Conservation (phyloP, 2,888 invertebrate genomes). For the Latheticus oryzae region DNA sequence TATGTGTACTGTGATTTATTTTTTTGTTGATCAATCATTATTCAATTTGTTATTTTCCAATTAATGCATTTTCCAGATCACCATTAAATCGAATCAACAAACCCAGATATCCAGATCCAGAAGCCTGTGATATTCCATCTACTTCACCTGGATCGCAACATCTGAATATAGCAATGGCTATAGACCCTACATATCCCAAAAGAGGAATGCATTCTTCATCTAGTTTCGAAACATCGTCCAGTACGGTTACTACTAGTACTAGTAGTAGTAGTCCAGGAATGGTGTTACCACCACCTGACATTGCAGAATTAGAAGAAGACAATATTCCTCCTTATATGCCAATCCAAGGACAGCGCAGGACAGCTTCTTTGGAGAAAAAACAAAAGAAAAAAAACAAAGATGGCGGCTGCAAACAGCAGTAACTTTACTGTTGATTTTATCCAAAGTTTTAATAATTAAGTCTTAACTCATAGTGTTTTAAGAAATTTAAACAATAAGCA, state of each 20-base stretch:
- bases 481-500: not conserved
- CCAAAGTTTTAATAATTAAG: slow-evolving; percentile 20
- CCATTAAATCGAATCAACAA: slow-evolving; percentile 58
- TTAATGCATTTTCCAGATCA: slow-evolving; percentile 46
- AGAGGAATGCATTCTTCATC: slow-evolving; percentile 54
- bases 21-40: too few species aligned
- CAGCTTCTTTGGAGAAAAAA: slow-evolving; percentile 73
- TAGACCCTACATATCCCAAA: slow-evolving; percentile 74
- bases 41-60: too few species aligned
- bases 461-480: not conserved
- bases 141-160: slow-evolving; percentile 60
- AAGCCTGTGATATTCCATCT: slow-evolving; percentile 49
- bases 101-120: slow-evolving; percentile 61
- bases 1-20: too few species aligned
- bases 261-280: slow-evolving; percentile 61
- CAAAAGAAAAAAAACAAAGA: slow-evolving; percentile 63
- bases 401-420: slow-evolving; percentile 63
- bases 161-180: slow-evolving; percentile 74
- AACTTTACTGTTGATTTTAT: slow-evolving; percentile 37
- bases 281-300: slow-evolving; percentile 56
- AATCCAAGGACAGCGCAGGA: slow-evolving; percentile 79
- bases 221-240: slow-evolving; percentile 61
- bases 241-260: slow-evolving; percentile 59
- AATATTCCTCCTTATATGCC: slow-evolving; percentile 81
- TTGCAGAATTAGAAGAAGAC: slow-evolving; percentile 63